These are phyloP conservation scores for Scaptomyza graminum DNA, from an alignment of 1,140 invertebrate genomes.

Conservation along the genomic window DNA sequence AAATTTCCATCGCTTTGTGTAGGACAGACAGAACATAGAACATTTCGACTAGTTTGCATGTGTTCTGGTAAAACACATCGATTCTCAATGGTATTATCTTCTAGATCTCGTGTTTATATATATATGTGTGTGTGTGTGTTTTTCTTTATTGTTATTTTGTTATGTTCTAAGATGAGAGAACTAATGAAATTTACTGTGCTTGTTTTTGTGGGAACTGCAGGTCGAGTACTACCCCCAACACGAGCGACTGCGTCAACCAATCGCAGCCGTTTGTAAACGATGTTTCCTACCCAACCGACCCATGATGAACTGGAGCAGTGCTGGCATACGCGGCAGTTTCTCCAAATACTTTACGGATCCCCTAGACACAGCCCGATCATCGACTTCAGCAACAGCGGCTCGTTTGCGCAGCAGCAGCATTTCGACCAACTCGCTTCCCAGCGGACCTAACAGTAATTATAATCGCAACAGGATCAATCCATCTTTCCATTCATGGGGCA, in stretches of 20 bases:
- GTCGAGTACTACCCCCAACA: slow-evolving; percentile 84
- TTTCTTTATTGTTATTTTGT: not conserved
- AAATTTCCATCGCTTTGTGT: slow-evolving; percentile 16
- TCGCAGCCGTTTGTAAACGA: slow-evolving; percentile 83
- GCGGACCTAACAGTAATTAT: slow-evolving; percentile 24
- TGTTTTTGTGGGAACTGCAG: slow-evolving; percentile 45
- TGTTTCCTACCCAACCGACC: slow-evolving; percentile 79
- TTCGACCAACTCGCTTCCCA: slow-evolving; percentile 64
- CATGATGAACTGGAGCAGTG: slow-evolving; percentile 77
- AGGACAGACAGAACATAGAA: slow-evolving; percentile 21
- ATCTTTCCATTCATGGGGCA: slow-evolving; percentile 78
- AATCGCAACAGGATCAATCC: slow-evolving; percentile 36
- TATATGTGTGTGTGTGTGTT: not conserved
- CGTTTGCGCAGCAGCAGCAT: slow-evolving; percentile 51
- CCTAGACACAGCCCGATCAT: slow-evolving; percentile 27
- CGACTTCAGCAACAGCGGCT: slow-evolving; percentile 8
- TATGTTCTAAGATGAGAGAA: not conserved
- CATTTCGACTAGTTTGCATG: slow-evolving; percentile 33
- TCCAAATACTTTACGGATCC: slow-evolving; percentile 49
- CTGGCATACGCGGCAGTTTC: slow-evolving; percentile 76
- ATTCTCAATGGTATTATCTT: slow-evolving; percentile 4
- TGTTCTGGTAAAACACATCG: slow-evolving; percentile 41
- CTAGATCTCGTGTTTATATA: slow-evolving; percentile 19
- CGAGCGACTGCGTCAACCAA: slow-evolving; percentile 84
- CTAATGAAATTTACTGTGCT: slow-evolving; percentile 32